phyloP scores from a whole-genome alignment of 2,797 vertebrate species.

The Strix occidentalis region DNA sequence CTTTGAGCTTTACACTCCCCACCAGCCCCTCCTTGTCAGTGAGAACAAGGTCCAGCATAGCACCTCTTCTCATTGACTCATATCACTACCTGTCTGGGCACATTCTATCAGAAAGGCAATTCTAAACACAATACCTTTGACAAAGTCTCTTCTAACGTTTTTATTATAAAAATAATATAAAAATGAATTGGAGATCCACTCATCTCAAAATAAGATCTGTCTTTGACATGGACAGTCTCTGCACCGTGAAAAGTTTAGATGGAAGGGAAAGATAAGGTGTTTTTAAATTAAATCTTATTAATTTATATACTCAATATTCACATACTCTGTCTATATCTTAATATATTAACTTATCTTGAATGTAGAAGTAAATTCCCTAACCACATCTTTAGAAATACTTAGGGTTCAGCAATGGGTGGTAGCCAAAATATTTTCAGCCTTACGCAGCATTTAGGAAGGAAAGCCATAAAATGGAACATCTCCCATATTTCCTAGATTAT shows the following conservation, averaged over 20 bases:
- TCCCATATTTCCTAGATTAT: background rate
- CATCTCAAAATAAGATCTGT: background rate
- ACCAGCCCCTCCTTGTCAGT: no score
- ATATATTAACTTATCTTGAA: background rate
- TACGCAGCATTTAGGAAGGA: background rate
- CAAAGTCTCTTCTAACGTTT: background rate
- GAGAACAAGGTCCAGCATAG: no score
- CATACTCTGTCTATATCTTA: background rate
- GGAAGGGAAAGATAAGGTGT: background rate
- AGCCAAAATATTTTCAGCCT: background rate
- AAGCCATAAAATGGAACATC: background rate
- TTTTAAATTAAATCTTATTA: background rate
- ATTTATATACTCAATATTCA: background rate
- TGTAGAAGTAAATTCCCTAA: background rate
- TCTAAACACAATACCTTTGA: background rate
- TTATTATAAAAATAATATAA: background rate
- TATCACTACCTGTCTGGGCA: background rate
- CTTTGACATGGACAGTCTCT: background rate
- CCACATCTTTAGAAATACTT: background rate
- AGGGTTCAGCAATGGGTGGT: background rate
- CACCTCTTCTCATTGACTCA: no score
- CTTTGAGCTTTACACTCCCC: no score
- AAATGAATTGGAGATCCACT: background rate
- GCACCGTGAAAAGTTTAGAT: background rate
- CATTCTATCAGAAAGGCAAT: background rate